A percentile compares a stretch with the other conserved stretches of the same genome.
These are phyloP conservation scores for Nettapus auritus DNA, from an alignment of 2,113 vertebrate species.

Conservation along the genomic window DNA sequence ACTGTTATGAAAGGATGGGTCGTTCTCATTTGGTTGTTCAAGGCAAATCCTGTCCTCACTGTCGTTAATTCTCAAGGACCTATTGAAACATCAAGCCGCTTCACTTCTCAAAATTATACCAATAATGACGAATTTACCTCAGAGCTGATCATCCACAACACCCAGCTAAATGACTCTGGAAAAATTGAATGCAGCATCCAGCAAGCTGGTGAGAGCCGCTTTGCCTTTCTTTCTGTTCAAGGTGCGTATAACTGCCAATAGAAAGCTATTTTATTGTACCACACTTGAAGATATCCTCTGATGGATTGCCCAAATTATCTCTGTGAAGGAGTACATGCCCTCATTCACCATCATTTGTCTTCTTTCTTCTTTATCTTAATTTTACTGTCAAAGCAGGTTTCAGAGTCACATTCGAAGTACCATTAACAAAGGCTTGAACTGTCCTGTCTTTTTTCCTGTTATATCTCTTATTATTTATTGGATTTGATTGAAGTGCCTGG, in stretches of 20 bases:
- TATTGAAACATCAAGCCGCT: conserved; percentile 64
- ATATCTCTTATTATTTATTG: not conserved
- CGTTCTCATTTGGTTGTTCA: conserved; percentile 83
- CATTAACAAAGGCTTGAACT: not conserved
- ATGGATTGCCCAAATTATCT: not conserved
- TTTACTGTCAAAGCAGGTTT: not conserved
- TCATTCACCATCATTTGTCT: not conserved
- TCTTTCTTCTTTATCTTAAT: not conserved
- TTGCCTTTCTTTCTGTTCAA: conserved; percentile 83
- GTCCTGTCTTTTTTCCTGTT: not conserved
- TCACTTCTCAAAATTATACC: conserved; percentile 65
- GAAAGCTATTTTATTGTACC: not conserved
- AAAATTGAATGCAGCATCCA: conserved; percentile 83
- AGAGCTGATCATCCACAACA: conserved; percentile 77
- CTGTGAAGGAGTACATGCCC: not conserved
- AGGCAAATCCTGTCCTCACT: conserved; percentile 67
- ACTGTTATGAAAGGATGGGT: conserved; percentile 76
- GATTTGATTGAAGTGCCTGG: not conserved
- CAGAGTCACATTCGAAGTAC: not conserved
- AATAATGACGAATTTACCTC: conserved; percentile 59
- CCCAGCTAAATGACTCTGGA: conserved; percentile 72
- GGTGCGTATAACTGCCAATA: conserved; percentile 65
- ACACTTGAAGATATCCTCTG: not conserved
- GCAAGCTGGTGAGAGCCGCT: conserved; percentile 1
- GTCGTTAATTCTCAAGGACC: conserved; percentile 53